Base-by-base conservation (phyloP, 2,113 vertebrate species). In the Delphinapterus leucas region DNA sequence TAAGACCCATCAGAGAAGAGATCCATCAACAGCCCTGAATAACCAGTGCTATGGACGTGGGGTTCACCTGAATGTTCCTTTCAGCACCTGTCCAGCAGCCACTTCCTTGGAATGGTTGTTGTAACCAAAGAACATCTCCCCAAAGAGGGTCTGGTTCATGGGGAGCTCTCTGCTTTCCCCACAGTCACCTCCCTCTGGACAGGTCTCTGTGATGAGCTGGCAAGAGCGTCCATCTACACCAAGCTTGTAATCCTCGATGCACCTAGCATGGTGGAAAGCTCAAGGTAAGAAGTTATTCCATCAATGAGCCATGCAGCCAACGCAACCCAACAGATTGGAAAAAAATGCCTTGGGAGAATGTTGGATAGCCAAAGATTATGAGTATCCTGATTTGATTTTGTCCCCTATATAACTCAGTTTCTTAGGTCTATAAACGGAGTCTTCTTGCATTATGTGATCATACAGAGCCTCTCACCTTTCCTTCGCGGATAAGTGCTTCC, bases 211-310 rank as follows among this genome's bases (percentile, higher is more conserved):
- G 95, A 99, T 98, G 9, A 99, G 99, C 77, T 99, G 99, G 97
- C 99, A 99, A 0, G 99, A 99, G 8, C 99, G 98, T 2, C 99
- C 99, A 0, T 99, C 99, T 1, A 98, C 97, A 3, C 99, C 99
- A 5, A 99, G 99, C 96, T 99, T 99, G 98, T 99, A 99, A 98
- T 99, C 99, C 97, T 99, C 99, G 0, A 99, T 99, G 98, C 99
- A 99, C 95, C 99, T 99, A 96, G 23, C 44, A 17, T 0, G 14
- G n/a, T 3, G 65, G 93, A 65, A 67, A 74, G 97, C 55, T 53
- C 92, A 91, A 68, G 53, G 28, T 0, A 0, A 74, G 68, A 95
- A 33, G 10, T 41, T 26, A 86, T 33, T 80, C n/a, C 26, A 53
- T 76, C 63, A 12, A 3, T 20, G 8, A 53, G 12, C 60, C 28